Percentiles rank a stretch among this genome's conserved stretches.
Conservation (phyloP, 2,797 vertebrate species). For the Tarsius wallacei region DNA sequence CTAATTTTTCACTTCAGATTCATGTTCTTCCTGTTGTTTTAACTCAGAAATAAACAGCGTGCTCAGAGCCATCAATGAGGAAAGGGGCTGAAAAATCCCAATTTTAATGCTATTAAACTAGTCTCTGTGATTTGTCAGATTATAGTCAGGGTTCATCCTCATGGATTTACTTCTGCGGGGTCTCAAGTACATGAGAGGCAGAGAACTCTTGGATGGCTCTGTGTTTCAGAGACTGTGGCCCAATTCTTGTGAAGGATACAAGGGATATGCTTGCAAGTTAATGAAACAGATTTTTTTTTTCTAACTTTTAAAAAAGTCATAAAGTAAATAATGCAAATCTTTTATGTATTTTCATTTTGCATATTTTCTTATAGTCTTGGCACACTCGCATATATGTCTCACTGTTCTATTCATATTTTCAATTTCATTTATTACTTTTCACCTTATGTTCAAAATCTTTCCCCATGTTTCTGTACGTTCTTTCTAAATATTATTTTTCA, state of each 20-base stretch:
- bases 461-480: background rate
- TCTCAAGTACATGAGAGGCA: background rate
- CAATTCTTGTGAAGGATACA: background rate
- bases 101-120: background rate
- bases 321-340: background rate
- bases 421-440: conserved; percentile 41
- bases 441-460: background rate
- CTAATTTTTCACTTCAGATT: conserved; percentile 59
- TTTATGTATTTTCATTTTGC: background rate
- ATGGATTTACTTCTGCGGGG: background rate
- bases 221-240: background rate
- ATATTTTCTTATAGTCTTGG: background rate
- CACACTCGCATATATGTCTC: background rate
- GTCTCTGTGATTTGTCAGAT: background rate
- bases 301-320: background rate
- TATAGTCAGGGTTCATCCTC: background rate
- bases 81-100: conserved; percentile 7
- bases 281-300: background rate
- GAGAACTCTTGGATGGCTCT: background rate
- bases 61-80: background rate
- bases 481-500: conserved; percentile 17
- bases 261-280: background rate
- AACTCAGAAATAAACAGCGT: conserved; percentile 26
- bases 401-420: background rate
- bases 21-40: conserved; percentile 46